Conservation (phyloP, 2,888 invertebrate species). For the Drosophila crucigera region DNA sequence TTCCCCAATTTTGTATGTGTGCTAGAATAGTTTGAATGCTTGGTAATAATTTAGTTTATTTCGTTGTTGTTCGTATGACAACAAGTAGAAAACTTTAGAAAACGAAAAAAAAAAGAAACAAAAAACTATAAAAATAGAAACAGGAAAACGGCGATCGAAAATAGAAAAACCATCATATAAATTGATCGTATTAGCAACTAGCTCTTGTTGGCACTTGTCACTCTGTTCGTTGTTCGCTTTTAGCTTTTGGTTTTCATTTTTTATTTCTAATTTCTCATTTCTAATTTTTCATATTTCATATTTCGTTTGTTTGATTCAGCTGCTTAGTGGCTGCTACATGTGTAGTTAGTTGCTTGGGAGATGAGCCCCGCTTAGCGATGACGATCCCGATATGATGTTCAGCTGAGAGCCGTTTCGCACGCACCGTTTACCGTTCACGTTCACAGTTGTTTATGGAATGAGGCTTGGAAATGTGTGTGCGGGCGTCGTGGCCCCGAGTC, state of each 20-base stretch:
- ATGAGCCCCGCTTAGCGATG: constrained; percentile 45
- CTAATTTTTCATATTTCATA: constrained; percentile 3
- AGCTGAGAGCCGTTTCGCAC: constrained; percentile 35
- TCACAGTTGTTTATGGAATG: constrained; percentile 78
- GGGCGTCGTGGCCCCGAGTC: constrained; percentile 62
- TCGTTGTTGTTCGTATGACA: not conserved
- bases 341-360: constrained; percentile 8
- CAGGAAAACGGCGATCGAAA: constrained; percentile 41
- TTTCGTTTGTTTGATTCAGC: constrained; percentile 18
- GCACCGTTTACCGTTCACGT: constrained; percentile 77
- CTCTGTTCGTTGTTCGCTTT: constrained; percentile 26
- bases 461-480: constrained; percentile 63
- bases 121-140: constrained; percentile 49
- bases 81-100: constrained; percentile 12
- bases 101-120: constrained; percentile 20
- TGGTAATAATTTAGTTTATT: not conserved
- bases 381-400: constrained; percentile 39
- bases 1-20: constrained; percentile 11
- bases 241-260: constrained; percentile 19
- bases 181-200: constrained; percentile 34
- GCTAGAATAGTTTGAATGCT: constrained; percentile 22
- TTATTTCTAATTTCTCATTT: not conserved
- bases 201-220: constrained; percentile 34
- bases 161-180: constrained; percentile 31
- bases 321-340: constrained; percentile 8